Conservation (phyloP, 2,113 vertebrate species). For the Xiphophorus couchianus region DNA sequence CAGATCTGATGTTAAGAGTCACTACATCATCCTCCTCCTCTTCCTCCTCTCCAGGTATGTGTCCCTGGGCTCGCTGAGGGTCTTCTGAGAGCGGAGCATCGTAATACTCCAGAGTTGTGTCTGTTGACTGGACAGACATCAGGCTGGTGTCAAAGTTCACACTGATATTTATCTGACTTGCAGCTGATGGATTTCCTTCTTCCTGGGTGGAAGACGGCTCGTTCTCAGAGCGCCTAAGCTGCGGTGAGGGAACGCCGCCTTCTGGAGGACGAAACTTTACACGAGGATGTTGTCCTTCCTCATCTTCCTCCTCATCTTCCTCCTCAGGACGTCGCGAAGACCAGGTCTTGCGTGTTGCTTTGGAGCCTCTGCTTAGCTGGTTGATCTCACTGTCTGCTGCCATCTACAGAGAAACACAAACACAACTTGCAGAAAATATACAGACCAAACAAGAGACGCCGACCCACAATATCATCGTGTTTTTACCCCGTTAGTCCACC, state of each 20-base stretch:
- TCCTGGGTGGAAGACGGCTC: conserved; percentile 39
- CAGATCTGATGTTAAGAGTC: conserved; percentile 55
- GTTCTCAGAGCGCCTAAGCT: conserved; percentile 42
- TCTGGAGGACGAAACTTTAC: conserved; percentile 54
- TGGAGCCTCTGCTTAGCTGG: conserved; percentile 61
- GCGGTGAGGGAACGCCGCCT: conserved; percentile 33
- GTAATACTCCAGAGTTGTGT: conserved; percentile 86
- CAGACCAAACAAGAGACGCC: neutral
- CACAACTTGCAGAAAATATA: neutral
- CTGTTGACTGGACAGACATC: conserved; percentile 79
- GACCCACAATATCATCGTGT: neutral
- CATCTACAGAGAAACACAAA: conserved; percentile 62
- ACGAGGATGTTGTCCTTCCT: conserved; percentile 38
- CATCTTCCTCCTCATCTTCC: conserved; percentile 56
- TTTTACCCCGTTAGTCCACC: conserved; percentile 84
- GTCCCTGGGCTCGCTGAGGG: conserved; percentile 43
- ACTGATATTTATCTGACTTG: conserved; percentile 37
- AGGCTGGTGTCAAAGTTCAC: conserved; percentile 78
- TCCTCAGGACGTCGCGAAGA: conserved; percentile 49
- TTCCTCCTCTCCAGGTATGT: conserved; percentile 50
- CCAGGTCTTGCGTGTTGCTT: conserved; percentile 58
- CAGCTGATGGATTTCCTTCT: conserved; percentile 41
- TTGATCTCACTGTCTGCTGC: conserved; percentile 70
- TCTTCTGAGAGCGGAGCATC: conserved; percentile 82
- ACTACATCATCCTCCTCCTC: conserved; percentile 71